Percentiles rank a stretch among this genome's conserved stretches.
Evolutionary conservation across 92 coral and sea anemone species (phyloP).

Genomic region (Porites evermanni): DNA sequence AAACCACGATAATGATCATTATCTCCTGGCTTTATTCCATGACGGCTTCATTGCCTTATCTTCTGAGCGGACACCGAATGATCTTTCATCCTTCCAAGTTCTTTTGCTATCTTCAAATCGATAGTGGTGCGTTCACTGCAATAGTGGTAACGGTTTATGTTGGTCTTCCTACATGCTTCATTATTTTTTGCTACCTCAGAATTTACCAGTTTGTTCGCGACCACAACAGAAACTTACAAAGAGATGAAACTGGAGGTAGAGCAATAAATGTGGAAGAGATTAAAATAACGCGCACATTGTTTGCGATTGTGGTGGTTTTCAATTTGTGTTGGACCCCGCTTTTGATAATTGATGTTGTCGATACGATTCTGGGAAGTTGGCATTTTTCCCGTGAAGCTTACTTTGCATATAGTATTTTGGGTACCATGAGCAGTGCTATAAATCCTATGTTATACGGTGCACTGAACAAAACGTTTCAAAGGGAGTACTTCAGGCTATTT

Average conservation of each 20-base stretch:
- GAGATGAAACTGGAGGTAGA: slow-evolving; percentile 16
- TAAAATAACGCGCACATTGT: slow-evolving; percentile 55
- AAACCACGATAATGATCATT: slow-evolving; percentile 25
- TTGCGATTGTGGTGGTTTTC: slow-evolving; percentile 68
- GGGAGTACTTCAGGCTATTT: slow-evolving; percentile 49
- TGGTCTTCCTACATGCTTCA: slow-evolving; percentile 47
- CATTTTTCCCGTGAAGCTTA: slow-evolving; percentile 55
- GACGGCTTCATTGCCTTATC: slow-evolving; percentile 58
- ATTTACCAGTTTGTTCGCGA: slow-evolving; percentile 62
- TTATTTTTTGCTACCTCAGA: slow-evolving; percentile 57
- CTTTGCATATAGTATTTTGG: slow-evolving; percentile 50
- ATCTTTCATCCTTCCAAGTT: slow-evolving; percentile 72
- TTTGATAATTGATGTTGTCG: slow-evolving; percentile 58
- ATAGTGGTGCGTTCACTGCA: slow-evolving; percentile 39
- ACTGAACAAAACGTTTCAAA: slow-evolving; percentile 63
- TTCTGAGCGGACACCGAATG: slow-evolving; percentile 58
- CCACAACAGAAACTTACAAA: slow-evolving; percentile 53
- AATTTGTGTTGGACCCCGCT: slow-evolving; percentile 66
- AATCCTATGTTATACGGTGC: slow-evolving; percentile 66
- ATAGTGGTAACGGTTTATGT: slow-evolving; percentile 36
- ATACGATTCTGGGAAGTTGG: slow-evolving; percentile 58
- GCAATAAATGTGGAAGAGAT: slow-evolving; percentile 61
- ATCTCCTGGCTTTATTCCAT: slow-evolving; percentile 52
- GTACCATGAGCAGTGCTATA: slow-evolving; percentile 52
- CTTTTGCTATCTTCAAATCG: slow-evolving; percentile 58